Conservation (phyloP, 2,888 invertebrate species). For the Dexiosoma caninum region DNA sequence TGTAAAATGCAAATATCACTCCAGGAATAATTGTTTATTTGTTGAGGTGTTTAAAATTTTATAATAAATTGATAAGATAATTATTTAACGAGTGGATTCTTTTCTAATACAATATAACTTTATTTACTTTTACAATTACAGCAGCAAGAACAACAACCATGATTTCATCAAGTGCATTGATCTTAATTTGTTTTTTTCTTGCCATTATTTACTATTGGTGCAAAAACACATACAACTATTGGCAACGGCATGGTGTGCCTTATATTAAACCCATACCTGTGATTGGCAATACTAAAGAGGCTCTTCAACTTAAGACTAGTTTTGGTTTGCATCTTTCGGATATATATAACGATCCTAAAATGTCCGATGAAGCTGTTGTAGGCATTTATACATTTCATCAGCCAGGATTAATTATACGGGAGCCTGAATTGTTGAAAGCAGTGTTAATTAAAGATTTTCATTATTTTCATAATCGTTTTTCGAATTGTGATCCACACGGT, state of each 20-base stretch:
- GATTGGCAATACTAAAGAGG: constrained; percentile 77
- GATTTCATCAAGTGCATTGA: constrained; percentile 67
- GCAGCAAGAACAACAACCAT: constrained; percentile 48
- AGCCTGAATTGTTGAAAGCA: constrained; percentile 78
- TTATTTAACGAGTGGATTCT: neutral
- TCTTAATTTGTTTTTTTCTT: constrained; percentile 65
- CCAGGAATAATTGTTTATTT: too few relatives aligned
- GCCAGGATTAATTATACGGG: constrained; percentile 78
- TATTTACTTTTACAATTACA: neutral
- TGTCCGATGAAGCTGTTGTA: constrained; percentile 71
- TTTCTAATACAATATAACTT: neutral
- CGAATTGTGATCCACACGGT: constrained; percentile 69
- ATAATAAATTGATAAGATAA: neutral
- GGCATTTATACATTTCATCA: constrained; percentile 77
- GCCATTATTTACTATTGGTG: constrained; percentile 74
- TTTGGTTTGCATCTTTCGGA: constrained; percentile 74
- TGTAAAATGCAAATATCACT: too few relatives aligned
- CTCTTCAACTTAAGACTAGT: constrained; percentile 70
- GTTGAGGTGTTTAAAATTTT: neutral
- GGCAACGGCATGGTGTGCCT: constrained; percentile 75
- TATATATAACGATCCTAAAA: constrained; percentile 72
- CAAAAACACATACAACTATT: constrained; percentile 70
- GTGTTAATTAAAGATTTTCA: constrained; percentile 78
- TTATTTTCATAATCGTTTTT: constrained; percentile 74
- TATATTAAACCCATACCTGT: constrained; percentile 75